Conservation (phyloP, 2,888 invertebrate species). For the Phlogophora meticulosa region DNA sequence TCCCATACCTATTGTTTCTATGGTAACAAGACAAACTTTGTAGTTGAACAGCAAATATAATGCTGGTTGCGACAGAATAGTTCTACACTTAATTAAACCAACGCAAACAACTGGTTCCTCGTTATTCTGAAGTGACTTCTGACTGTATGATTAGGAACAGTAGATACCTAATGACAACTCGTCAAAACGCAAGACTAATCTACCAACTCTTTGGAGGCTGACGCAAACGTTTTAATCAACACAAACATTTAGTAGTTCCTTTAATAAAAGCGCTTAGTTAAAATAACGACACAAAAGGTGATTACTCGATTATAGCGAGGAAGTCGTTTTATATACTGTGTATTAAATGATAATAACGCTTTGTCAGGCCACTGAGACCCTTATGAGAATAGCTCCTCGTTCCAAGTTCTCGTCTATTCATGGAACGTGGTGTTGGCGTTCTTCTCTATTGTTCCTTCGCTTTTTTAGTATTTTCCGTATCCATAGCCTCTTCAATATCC, state of each 20-base stretch:
- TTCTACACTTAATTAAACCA: constrained; percentile 72
- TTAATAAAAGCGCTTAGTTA: constrained; percentile 49
- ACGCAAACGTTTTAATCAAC: constrained; percentile 64
- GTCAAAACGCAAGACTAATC: constrained; percentile 53
- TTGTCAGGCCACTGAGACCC: constrained; percentile 75
- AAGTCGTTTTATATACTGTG: constrained; percentile 72
- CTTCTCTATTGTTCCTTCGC: constrained; percentile 74
- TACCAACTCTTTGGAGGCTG: constrained; percentile 56
- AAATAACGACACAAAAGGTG: constrained; percentile 54
- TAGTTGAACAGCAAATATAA: constrained; percentile 59
- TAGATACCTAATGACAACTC: constrained; percentile 43
- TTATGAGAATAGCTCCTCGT: constrained; percentile 72
- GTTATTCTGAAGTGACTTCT: constrained; percentile 59
- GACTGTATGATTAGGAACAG: constrained; percentile 46
- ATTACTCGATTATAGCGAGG: constrained; percentile 47
- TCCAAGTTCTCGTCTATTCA: constrained; percentile 74
- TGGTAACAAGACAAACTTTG: constrained; percentile 51
- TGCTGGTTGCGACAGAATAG: constrained; percentile 54
- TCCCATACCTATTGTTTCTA: constrained; percentile 52
- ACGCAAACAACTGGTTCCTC: constrained; percentile 67
- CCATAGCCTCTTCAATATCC: constrained; percentile 79
- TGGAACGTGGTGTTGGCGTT: constrained; percentile 74
- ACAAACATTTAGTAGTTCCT: constrained; percentile 61
- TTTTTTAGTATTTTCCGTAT: constrained; percentile 77
- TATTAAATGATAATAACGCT: constrained; percentile 77